These are phyloP conservation scores for Mus spretus DNA, from an alignment of 2,797 vertebrate genomes.

Conservation along the genomic window DNA sequence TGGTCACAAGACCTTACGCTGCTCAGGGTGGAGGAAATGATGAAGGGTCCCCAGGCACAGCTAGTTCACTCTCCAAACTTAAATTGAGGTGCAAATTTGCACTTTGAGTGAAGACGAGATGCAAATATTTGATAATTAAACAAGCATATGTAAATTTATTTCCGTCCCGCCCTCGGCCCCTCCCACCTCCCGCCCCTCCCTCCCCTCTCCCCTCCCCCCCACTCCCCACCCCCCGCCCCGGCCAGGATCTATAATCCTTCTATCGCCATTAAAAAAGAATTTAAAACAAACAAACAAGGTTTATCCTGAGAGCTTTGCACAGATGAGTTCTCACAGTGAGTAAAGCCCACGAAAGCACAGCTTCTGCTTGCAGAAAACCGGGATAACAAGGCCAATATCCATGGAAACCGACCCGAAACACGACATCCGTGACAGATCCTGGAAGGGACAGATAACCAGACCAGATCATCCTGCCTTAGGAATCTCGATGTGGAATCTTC, in stretches of 20 bases:
- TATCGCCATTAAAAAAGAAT: conserved; percentile 50
- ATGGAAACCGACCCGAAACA: conserved; percentile 74
- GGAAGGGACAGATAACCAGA: conserved; percentile 41
- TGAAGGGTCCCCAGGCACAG: not conserved
- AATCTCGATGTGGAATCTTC: not conserved
- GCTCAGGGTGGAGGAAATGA: not conserved
- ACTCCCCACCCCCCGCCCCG: not conserved
- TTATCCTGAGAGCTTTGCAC: conserved; percentile 50
- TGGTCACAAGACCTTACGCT: not conserved
- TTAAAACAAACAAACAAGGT: conserved; percentile 71
- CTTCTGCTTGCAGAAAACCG: not conserved
- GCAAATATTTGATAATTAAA: conserved; percentile 59
- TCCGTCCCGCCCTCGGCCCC: not conserved
- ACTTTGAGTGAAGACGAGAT: conserved; percentile 15
- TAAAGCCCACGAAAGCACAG: conserved; percentile 16
- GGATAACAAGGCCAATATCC: conserved; percentile 63
- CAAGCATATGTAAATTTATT: conserved; percentile 63
- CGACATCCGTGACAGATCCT: conserved; percentile 54
- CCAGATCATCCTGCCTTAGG: not conserved
- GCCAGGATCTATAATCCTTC: conserved; percentile 34
- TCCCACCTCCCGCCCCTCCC: no score
- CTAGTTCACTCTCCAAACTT: conserved; percentile 15
- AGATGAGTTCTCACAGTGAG: conserved; percentile 24
- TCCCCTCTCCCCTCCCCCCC: no score
- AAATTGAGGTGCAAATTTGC: not conserved